A percentile compares a stretch with the other conserved stretches of the same genome.
Evolutionary conservation across 35 echinoderm and acorn worm genomes (phyloP).

Genomic region (Stichopus chloronotus): DNA sequence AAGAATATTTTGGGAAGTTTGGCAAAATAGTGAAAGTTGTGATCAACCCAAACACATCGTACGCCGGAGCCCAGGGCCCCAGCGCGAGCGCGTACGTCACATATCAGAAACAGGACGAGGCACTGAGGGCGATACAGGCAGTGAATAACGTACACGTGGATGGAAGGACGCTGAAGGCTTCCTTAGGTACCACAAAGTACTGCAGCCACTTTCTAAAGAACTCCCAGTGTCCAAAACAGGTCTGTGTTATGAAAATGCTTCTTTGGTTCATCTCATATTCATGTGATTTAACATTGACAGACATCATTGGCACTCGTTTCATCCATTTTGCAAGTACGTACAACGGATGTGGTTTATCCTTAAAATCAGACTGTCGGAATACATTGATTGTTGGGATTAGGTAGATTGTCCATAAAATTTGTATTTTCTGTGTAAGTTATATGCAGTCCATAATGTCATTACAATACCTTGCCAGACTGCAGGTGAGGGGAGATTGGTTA

Average conservation of each 20-base stretch:
- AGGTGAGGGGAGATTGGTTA: no score
- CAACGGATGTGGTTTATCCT: no score
- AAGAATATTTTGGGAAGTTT: constrained; percentile 99
- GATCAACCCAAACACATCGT: constrained; percentile 96
- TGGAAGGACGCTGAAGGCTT: constrained; percentile 97
- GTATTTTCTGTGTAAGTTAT: no score
- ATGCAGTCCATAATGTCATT: no score
- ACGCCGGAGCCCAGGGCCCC: constrained; percentile 96
- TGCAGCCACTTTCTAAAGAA: constrained; percentile 99
- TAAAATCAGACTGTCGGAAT: no score
- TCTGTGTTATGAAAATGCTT: constrained; percentile 15
- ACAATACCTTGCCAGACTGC: no score
- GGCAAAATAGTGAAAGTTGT: constrained; percentile 98
- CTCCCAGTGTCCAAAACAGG: constrained; percentile 93
- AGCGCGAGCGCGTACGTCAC: constrained; percentile 99
- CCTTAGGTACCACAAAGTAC: constrained; percentile 97
- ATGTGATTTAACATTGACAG: neutral
- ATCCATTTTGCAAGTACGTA: no score
- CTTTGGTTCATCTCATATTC: neutral
- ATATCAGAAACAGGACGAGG: constrained; percentile 85
- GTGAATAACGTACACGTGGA: constrained; percentile 98
- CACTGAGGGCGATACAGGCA: constrained; percentile 93
- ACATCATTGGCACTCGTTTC: no score
- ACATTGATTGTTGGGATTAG: no score
- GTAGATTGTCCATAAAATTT: no score